These are phyloP conservation scores for Campodea augens DNA, from an alignment of 1,140 invertebrate species.

Conservation along the genomic window DNA sequence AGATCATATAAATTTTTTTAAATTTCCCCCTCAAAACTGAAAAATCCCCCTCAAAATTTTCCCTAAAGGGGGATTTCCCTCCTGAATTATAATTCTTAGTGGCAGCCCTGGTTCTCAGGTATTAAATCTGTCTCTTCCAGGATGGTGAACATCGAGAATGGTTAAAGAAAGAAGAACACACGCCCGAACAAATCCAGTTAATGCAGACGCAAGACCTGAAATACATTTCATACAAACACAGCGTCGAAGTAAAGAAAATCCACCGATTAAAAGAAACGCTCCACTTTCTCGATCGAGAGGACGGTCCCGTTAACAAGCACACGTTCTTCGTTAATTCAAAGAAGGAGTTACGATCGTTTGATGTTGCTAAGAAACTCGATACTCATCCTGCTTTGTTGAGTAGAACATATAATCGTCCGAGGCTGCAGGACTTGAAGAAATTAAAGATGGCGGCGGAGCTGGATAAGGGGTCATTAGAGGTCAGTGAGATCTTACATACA, in stretches of 20 bases:
- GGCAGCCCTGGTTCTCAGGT: no score
- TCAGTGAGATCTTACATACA: slow-evolving; percentile 6
- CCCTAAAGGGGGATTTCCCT: no score
- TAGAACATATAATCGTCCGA: slow-evolving; percentile 46
- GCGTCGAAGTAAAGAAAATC: slow-evolving; percentile 72
- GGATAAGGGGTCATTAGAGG: slow-evolving; percentile 25
- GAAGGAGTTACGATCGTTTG: slow-evolving; percentile 41
- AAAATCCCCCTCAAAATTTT: no score
- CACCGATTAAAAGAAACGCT: slow-evolving; percentile 61
- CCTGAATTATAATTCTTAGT: no score
- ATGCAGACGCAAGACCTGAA: slow-evolving; percentile 83
- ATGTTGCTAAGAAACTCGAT: slow-evolving; percentile 46
- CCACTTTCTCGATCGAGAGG: slow-evolving; percentile 56
- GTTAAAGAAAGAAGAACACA: slow-evolving; percentile 45
- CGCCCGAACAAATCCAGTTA: slow-evolving; percentile 59
- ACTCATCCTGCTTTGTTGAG: slow-evolving; percentile 49
- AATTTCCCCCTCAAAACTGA: no score
- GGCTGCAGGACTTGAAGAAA: slow-evolving; percentile 36
- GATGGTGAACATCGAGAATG: slow-evolving; percentile 46
- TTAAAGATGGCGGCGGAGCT: slow-evolving; percentile 34
- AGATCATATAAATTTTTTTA: no score
- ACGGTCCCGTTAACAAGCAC: slow-evolving; percentile 49
- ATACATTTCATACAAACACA: slow-evolving; percentile 69
- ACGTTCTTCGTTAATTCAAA: slow-evolving; percentile 58
- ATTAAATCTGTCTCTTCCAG: slow-evolving; percentile 4